Conservation (phyloP, 1,140 invertebrate species). For the Drosophila tristis region DNA sequence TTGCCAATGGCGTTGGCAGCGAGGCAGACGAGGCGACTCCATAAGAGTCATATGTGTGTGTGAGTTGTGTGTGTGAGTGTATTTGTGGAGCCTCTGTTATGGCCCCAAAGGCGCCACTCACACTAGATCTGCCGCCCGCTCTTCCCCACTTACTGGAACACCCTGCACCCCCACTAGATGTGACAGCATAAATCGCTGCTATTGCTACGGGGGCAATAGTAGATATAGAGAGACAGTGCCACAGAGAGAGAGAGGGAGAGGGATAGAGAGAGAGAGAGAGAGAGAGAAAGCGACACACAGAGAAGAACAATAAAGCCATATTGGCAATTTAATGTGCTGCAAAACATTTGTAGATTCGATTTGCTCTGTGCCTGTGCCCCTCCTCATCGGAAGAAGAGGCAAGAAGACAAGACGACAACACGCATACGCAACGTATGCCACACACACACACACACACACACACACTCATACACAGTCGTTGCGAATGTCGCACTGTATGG, state of each 20-base stretch:
- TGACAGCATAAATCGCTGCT: conserved; percentile 77
- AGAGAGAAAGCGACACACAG: background rate
- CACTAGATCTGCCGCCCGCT: conserved; percentile 35
- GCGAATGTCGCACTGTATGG: too few relatives aligned
- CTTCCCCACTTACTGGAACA: background rate
- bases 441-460: too few relatives aligned
- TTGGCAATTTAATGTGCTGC: conserved; percentile 79
- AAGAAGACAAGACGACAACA: conserved; percentile 45
- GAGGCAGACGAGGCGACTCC: background rate
- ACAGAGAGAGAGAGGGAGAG: background rate
- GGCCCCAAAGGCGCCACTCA: conserved; percentile 62
- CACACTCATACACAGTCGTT: too few relatives aligned
- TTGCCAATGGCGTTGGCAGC: conserved; percentile 58
- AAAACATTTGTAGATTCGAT: conserved; percentile 66
- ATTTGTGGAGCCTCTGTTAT: conserved; percentile 54
- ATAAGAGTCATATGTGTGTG: background rate
- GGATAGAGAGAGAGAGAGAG: background rate
- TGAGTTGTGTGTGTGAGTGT: conserved; percentile 8
- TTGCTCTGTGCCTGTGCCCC: background rate
- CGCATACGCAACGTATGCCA: conserved; percentile 63
- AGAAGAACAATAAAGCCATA: conserved; percentile 71
- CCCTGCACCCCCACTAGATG: conserved; percentile 36
- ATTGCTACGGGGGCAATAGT: conserved; percentile 14
- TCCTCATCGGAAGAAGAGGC: too few relatives aligned
- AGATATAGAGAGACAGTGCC: conserved; percentile 8